Evolutionary conservation across 2,113 vertebrate genomes (phyloP), one percentile per base, ranked within the genome.

Genomic region (Microcebus ravelobensis): DNA sequence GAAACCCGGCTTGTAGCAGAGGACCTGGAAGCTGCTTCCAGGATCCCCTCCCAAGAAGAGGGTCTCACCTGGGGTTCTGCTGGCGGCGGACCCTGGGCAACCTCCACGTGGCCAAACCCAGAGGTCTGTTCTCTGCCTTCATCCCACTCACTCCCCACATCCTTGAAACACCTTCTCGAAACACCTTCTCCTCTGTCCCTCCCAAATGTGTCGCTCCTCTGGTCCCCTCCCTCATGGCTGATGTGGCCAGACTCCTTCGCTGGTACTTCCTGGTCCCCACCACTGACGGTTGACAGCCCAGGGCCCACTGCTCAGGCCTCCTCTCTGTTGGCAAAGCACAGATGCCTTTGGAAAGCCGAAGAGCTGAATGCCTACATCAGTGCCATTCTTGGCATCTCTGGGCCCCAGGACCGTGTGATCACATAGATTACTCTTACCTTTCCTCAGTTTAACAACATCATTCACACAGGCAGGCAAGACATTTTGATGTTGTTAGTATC

Each of bases 121-220:
- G 42, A 23, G 27, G 25, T 34, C 55, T 29, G 0, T 6, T 25
- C 15, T 4, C 59, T 4, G 17, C n/a, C 29, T 13, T 29, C 21
- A 15, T 3, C 57, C 0, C 29, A 17, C 20, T 48, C 34, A 2
- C 29, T 0, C 45, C 65, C 2, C n/a, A n/a, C n/a, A n/a, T n/a
- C n/a, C n/a, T n/a, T n/a, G n/a, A n/a, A n/a, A n/a, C n/a, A 1
- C 45, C 63, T 29, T 68, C 57, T 21, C 1, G 13, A 73, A 55
- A 42, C 57, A 17, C 29, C 74, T 18, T 52, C n/a, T 34, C 31
- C 74, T 42, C 55, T 3, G 5, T 31, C 45, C 39, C 6, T 15
- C 25, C 29, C 0, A 0, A 39, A 4, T 8, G 1, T 25, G 2
- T 3, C 8, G 12, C 39, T 34, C 42, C 13, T 21, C 21, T 1